Percentiles rank a stretch among this genome's conserved stretches.
Evolutionary conservation across 1,140 invertebrate species (phyloP).

Genomic region (Lepidotrigona ventralis): DNA sequence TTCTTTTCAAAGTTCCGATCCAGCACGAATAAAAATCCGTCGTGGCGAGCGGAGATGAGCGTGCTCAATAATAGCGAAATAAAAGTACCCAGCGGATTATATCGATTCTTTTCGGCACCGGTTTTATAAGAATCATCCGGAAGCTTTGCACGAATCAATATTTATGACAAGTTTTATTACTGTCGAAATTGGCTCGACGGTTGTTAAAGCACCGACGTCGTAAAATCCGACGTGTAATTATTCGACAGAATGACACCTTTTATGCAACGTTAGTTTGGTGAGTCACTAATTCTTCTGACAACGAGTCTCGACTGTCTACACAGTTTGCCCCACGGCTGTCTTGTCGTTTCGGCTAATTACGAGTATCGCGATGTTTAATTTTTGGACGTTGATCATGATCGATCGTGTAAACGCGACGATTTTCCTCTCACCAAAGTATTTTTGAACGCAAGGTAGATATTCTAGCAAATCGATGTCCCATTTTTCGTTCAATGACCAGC

Average conservation of each 20-base stretch:
- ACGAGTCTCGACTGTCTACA: not conserved
- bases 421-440: no score
- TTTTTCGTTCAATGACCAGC: no score
- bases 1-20: not conserved
- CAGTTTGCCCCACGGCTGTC: no score
- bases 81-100: constrained; percentile 1
- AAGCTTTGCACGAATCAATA: no score
- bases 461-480: no score
- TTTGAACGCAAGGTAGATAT: no score
- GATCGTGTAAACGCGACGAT: no score
- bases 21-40: constrained; percentile 4
- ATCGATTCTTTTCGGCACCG: not conserved
- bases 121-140: not conserved
- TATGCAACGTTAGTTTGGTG: not conserved
- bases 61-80: constrained; percentile 4
- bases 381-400: no score
- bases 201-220: not conserved
- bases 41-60: not conserved
- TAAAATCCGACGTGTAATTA: not conserved
- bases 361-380: not conserved
- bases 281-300: not conserved
- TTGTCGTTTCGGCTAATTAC: not conserved
- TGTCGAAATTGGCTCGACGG: not conserved
- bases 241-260: not conserved
- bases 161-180: constrained; percentile 23